Conservation (phyloP, 2,888 invertebrate genomes). For the Leptopterna dolabrata region DNA sequence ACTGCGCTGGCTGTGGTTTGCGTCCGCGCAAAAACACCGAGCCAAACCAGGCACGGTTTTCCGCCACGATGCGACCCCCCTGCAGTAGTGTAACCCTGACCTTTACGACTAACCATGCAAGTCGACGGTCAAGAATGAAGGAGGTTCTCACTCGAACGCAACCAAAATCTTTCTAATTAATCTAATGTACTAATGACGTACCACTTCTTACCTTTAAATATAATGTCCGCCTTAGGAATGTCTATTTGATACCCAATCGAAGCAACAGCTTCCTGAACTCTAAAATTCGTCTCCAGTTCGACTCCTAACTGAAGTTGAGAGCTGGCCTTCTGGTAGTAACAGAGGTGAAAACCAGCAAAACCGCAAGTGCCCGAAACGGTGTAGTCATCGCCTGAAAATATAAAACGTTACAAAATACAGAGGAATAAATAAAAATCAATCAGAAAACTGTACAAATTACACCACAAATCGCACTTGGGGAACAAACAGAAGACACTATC, state of each 20-base stretch:
- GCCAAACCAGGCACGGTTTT: no score
- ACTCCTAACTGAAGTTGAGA: conserved; percentile 93
- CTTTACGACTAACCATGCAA: no score
- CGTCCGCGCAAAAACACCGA: no score
- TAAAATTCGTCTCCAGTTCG: conserved; percentile 92
- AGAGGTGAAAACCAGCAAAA: conserved; percentile 84
- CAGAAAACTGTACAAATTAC: neutral
- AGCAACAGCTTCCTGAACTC: conserved; percentile 90
- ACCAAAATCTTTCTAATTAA: no score
- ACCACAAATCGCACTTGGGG: neutral
- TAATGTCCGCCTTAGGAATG: conserved; percentile 92
- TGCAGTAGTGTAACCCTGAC: no score
- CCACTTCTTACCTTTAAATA: conserved; percentile 82
- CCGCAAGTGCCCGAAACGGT: conserved; percentile 72
- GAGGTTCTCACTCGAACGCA: no score
- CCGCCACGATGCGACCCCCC: no score
- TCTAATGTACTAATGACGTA: no score
- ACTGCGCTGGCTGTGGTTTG: no score
- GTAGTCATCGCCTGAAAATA: conserved; percentile 69
- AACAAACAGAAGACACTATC: no score
- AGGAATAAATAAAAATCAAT: neutral
- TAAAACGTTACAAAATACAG: conserved; percentile 16
- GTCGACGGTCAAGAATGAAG: no score
- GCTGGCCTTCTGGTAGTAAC: conserved; percentile 94
- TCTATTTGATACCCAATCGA: conserved; percentile 95